phyloP scores from a whole-genome alignment of 2,113 vertebrate genomes.

The Campylomormyrus tamandua region DNA sequence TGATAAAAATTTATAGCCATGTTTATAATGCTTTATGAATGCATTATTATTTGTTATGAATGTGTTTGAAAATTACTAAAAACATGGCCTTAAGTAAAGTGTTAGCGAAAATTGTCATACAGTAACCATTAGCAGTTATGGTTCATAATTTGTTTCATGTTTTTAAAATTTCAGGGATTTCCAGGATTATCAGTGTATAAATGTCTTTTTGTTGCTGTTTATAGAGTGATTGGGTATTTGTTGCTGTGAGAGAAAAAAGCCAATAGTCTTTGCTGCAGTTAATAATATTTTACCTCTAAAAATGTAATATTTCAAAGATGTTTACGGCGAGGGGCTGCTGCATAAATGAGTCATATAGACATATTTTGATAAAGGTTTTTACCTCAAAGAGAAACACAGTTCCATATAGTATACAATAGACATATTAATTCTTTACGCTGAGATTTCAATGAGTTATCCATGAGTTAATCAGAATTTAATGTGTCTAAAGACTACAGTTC shows the following conservation, averaged over 20 bases:
- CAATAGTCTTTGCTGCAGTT: neutral
- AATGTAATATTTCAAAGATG: neutral
- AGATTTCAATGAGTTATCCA: neutral
- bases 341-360: neutral
- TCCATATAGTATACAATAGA: neutral
- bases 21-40: neutral
- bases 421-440: neutral
- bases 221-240: neutral
- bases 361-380: neutral
- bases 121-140: neutral
- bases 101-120: neutral
- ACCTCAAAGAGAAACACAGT: neutral
- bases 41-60: neutral
- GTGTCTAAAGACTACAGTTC: neutral
- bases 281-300: neutral
- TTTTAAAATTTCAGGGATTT: neutral
- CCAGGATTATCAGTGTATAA: neutral
- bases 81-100: neutral
- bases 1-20: too few relatives aligned
- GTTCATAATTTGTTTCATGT: neutral
- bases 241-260: neutral
- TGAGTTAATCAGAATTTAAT: neutral
- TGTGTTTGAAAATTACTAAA: neutral
- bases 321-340: neutral
- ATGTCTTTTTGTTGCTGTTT: neutral